Base-by-base conservation (phyloP, 2,888 invertebrate genomes). In the Drosophila mulleri region DNA sequence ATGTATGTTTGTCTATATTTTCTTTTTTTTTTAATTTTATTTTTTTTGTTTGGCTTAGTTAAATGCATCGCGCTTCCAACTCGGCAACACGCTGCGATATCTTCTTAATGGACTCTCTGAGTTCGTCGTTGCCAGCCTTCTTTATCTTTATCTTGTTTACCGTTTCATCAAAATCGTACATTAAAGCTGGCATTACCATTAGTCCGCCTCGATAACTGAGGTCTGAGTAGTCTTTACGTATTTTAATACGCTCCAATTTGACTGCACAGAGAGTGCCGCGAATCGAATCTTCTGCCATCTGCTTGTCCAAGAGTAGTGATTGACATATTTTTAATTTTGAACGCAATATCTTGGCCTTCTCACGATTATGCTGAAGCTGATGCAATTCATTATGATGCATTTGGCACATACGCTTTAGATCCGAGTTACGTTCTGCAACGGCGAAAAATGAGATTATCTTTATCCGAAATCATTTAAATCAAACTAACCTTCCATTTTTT, bases 401-500 rank as follows among this genome's bases (percentile, higher is more conserved):
- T 1, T 32, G 8, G 1, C 88, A 80, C 2, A 91, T 58, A 26
- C 76, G 87, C 11, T 76, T 82, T 4, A 92, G 52, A 0, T 92
- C 92, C n/a, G 29, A 48, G 35, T 86, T 90, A 12, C 91, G 83
- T 45, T 92, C 92, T 92, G 35, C 7, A 26, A 18, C 0, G 18
- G 18, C 3, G 18, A 18, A 3, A 18, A 32, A 12, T 3, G 6
- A 12, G 3, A 18, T 12, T 32, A 18, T 18, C 18, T 29, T 3
- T 32, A 18, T 29, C 18, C 6, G 16, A 53, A n/a, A n/a, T 8
- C 2, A 53, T 29, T 29, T n/a, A 9, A n/a, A 6, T 16, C 16
- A 11, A 41, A 32, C 35, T 45, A 57, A 91, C 92, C 92, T 84
- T 92, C 92, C 16, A 92, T 82, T 80, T 92, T 92, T 57, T 92